These are phyloP conservation scores for Deilephila elpenor DNA, from an alignment of 2,888 invertebrate genomes.

Conservation along the genomic window DNA sequence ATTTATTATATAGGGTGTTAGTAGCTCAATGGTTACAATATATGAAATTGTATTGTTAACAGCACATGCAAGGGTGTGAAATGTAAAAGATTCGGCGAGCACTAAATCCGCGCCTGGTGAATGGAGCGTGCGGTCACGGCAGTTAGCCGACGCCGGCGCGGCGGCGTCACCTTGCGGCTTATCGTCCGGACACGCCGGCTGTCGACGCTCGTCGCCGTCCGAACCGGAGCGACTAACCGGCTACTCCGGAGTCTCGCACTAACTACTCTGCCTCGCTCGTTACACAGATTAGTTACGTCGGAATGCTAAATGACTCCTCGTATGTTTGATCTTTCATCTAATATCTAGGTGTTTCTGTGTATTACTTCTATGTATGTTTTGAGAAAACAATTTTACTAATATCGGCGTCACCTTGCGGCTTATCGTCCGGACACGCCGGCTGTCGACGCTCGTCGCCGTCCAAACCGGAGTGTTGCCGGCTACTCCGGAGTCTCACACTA, in stretches of 20 bases:
- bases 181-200: conserved; percentile 64
- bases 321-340: conserved; percentile 15
- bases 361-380: background rate
- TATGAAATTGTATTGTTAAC: too few species aligned
- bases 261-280: conserved; percentile 31
- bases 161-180: conserved; percentile 71
- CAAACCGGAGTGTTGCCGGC: conserved; percentile 31
- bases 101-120: conserved; percentile 35
- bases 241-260: conserved; percentile 17
- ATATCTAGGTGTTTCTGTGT: background rate
- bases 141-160: conserved; percentile 61
- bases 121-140: conserved; percentile 52
- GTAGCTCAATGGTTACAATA: background rate
- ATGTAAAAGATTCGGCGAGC: conserved; percentile 31
- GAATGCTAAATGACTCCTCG: conserved; percentile 30
- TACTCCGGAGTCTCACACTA: conserved; percentile 22
- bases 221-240: conserved; percentile 30
- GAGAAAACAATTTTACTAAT: background rate
- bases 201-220: conserved; percentile 44
- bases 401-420: conserved; percentile 47
- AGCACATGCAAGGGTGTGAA: background rate
- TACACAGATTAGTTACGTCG: conserved; percentile 25
- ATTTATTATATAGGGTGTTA: too few species aligned
- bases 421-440: conserved; percentile 65
- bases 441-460: conserved; percentile 45